A percentile compares a stretch with the other conserved stretches of the same genome.
These are phyloP conservation scores for Noctuana brunneofusca DNA, from an alignment of 2,888 invertebrate genomes.

Conservation along the genomic window DNA sequence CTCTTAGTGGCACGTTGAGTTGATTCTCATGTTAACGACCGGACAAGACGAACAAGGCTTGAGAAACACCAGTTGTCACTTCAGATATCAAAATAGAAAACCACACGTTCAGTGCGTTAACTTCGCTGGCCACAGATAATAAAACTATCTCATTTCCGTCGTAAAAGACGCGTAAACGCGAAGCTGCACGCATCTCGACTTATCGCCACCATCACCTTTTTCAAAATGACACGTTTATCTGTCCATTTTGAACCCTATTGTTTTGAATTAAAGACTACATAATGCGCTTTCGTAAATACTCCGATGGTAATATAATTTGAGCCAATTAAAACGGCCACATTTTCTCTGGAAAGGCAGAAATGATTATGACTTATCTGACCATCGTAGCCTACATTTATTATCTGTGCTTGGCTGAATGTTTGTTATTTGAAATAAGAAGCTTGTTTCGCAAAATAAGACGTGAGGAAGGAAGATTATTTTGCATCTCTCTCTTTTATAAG, in stretches of 20 bases:
- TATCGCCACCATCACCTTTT: slow-evolving; percentile 22
- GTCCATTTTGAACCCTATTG: slow-evolving; percentile 13
- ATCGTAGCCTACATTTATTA: slow-evolving; percentile 35
- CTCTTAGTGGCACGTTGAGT: slow-evolving; percentile 19
- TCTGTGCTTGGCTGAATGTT: slow-evolving; percentile 30
- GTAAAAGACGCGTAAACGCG: slow-evolving; percentile 33
- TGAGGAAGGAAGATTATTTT: background rate
- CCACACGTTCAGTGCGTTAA: slow-evolving; percentile 27
- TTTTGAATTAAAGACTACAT: slow-evolving; percentile 11
- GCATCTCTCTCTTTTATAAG: slow-evolving; percentile 6
- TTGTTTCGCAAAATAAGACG: slow-evolving; percentile 17
- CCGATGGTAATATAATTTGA: slow-evolving; percentile 36
- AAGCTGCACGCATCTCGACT: slow-evolving; percentile 28
- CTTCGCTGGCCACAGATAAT: slow-evolving; percentile 32
- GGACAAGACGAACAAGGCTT: slow-evolving; percentile 23
- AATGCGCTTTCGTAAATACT: background rate
- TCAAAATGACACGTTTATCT: background rate
- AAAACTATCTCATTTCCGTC: slow-evolving; percentile 35
- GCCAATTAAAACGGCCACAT: slow-evolving; percentile 37
- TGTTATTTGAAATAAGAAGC: slow-evolving; percentile 32
- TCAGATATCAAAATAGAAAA: slow-evolving; percentile 35
- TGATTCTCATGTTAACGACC: slow-evolving; percentile 26
- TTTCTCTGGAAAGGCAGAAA: slow-evolving; percentile 32
- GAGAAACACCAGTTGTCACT: slow-evolving; percentile 29
- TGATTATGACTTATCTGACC: slow-evolving; percentile 35